A percentile compares a stretch with the other conserved stretches of the same genome.
phyloP scores from a whole-genome alignment of 2,888 invertebrate species.

The Geotrupes spiniger region DNA sequence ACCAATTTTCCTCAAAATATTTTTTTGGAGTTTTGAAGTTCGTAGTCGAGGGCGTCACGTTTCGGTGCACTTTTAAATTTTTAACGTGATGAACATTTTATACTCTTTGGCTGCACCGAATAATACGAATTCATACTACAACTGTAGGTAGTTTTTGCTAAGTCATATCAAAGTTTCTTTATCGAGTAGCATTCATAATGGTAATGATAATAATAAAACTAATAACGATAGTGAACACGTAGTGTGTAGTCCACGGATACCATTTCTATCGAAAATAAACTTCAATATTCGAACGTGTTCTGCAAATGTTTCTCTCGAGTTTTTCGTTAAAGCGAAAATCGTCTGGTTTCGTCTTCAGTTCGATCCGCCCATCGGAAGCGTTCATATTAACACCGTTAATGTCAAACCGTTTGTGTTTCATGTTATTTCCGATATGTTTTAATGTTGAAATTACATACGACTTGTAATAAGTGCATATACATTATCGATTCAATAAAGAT shows the following conservation, averaged over 20 bases:
- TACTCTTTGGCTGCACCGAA: constrained; percentile 11
- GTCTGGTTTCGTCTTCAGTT: neutral
- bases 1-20: no score
- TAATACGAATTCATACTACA: constrained; percentile 1
- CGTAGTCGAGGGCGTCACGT: no score
- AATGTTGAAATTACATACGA: constrained; percentile 12
- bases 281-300: no score
- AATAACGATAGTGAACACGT: no score
- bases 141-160: constrained; percentile 15
- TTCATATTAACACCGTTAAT: neutral
- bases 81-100: constrained; percentile 1
- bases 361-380: neutral
- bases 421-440: constrained; percentile 6
- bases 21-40: no score
- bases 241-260: no score
- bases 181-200: constrained; percentile 1
- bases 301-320: no score
- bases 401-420: no score
- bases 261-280: no score
- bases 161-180: constrained; percentile 18
- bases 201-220: no score
- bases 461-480: constrained; percentile 1
- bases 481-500: constrained; percentile 11
- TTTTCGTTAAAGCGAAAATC: neutral
- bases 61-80: neutral